phyloP scores from a whole-genome alignment of 2,797 vertebrate genomes.

The Muscicapa comitata region DNA sequence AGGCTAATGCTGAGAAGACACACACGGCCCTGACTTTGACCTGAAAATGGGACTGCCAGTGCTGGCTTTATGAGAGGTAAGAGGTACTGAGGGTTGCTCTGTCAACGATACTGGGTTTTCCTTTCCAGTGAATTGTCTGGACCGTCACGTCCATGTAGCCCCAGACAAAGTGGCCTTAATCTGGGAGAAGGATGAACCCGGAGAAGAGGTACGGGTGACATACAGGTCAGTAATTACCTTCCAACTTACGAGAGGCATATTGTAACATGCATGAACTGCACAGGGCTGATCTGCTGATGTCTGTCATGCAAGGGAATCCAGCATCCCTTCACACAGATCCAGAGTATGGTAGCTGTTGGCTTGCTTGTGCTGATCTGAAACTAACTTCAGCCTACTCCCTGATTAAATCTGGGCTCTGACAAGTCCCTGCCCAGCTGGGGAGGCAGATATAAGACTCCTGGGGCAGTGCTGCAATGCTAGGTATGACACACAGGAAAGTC shows the following conservation, averaged over 20 bases:
- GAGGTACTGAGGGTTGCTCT: background rate
- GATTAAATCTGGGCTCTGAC: background rate
- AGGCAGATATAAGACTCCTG: background rate
- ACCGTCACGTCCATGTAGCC: constrained; percentile 61
- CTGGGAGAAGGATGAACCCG: constrained; percentile 72
- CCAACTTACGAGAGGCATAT: background rate
- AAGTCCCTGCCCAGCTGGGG: background rate
- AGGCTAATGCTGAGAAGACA: background rate
- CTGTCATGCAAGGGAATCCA: background rate
- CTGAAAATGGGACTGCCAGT: background rate
- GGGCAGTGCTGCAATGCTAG: background rate
- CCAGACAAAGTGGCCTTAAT: constrained; percentile 69
- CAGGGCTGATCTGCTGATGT: background rate
- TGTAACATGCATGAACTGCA: background rate
- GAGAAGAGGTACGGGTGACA: constrained; percentile 52
- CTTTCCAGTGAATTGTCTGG: constrained; percentile 69
- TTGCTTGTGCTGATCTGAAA: background rate
- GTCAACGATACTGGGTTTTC: background rate
- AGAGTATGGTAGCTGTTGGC: background rate
- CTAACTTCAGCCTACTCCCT: background rate
- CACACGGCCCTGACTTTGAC: background rate
- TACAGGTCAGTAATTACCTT: constrained; percentile 64
- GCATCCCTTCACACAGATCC: background rate
- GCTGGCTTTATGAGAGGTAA: background rate
- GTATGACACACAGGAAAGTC: background rate